These are phyloP conservation scores for Drosophila emarginata DNA, from an alignment of 2,888 invertebrate genomes.

Conservation along the genomic window DNA sequence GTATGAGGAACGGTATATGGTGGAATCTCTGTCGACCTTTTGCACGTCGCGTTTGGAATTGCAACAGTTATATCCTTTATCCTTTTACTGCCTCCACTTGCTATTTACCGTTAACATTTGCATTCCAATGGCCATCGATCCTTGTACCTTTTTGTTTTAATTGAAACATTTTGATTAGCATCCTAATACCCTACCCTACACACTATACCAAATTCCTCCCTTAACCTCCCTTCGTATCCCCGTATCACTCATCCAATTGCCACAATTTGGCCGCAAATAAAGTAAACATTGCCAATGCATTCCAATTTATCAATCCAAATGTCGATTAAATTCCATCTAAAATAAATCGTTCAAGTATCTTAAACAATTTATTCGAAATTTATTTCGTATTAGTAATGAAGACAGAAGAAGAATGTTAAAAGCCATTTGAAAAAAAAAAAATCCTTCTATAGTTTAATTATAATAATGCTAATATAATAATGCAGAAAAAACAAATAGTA, in stretches of 20 bases:
- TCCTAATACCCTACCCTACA: slow-evolving; percentile 21
- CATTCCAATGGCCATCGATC: slow-evolving; percentile 23
- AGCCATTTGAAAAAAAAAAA: too few relatives aligned
- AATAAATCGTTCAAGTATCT: neutral
- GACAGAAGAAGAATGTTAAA: too few relatives aligned
- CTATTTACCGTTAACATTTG: slow-evolving; percentile 27
- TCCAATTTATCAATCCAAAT: neutral
- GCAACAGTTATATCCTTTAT: slow-evolving; percentile 12
- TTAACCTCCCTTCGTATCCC: too few relatives aligned
- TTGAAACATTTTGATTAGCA: slow-evolving; percentile 41
- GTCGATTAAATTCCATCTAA: neutral
- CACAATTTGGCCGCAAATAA: slow-evolving; percentile 7
- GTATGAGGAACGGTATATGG: neutral
- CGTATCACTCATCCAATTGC: slow-evolving; percentile 9
- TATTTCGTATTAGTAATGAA: too few relatives aligned
- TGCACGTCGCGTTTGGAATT: slow-evolving; percentile 16
- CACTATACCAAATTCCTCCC: too few relatives aligned
- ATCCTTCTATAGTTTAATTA: too few relatives aligned
- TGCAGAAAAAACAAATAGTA: too few relatives aligned
- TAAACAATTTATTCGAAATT: neutral
- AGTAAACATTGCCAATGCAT: slow-evolving; percentile 1
- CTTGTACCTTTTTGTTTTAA: slow-evolving; percentile 27
- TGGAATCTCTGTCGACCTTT: slow-evolving; percentile 22
- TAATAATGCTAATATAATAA: too few relatives aligned
- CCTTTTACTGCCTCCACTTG: slow-evolving; percentile 8